These are phyloP conservation scores for Apogon talboti DNA, from an alignment of 2,797 vertebrate genomes.

Conservation along the genomic window DNA sequence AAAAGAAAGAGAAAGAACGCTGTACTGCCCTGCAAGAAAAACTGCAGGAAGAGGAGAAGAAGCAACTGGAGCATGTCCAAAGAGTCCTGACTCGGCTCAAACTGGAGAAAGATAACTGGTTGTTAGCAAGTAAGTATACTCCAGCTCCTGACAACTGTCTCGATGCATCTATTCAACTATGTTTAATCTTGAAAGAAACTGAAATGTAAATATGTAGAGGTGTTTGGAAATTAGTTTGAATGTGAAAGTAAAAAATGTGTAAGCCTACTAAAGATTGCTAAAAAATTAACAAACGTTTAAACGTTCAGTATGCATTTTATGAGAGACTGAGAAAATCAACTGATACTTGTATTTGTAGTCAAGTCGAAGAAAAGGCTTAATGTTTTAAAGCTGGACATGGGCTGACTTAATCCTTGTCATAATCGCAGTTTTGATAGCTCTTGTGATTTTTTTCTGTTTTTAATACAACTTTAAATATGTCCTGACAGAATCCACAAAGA, in stretches of 20 bases:
- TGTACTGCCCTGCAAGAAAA: slow-evolving; percentile 99
- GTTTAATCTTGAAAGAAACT: too few species aligned
- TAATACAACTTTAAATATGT: slow-evolving; percentile 23
- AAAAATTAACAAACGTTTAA: too few species aligned
- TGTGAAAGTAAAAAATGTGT: too few species aligned
- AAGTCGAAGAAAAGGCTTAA: too few species aligned
- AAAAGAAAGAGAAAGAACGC: slow-evolving; percentile 98
- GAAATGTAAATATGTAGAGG: too few species aligned
- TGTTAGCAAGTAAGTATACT: slow-evolving; percentile 92
- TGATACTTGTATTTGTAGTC: too few species aligned
- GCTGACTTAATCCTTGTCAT: neutral
- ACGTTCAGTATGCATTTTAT: too few species aligned
- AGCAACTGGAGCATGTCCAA: slow-evolving; percentile 95
- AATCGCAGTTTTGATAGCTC: neutral
- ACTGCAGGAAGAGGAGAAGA: slow-evolving; percentile 97
- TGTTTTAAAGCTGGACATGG: too few species aligned
- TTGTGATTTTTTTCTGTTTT: neutral
- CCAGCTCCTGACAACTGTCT: neutral
- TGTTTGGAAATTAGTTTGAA: too few species aligned
- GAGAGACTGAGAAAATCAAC: too few species aligned
- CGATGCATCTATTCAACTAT: slow-evolving; percentile 3
- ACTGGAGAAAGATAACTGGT: slow-evolving; percentile 99
- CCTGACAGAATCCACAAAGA: slow-evolving; percentile 95
- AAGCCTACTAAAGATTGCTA: too few species aligned
- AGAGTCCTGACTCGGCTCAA: slow-evolving; percentile 95